Base-by-base conservation (phyloP, 2,797 vertebrate genomes). In the Lacerta viridis region DNA sequence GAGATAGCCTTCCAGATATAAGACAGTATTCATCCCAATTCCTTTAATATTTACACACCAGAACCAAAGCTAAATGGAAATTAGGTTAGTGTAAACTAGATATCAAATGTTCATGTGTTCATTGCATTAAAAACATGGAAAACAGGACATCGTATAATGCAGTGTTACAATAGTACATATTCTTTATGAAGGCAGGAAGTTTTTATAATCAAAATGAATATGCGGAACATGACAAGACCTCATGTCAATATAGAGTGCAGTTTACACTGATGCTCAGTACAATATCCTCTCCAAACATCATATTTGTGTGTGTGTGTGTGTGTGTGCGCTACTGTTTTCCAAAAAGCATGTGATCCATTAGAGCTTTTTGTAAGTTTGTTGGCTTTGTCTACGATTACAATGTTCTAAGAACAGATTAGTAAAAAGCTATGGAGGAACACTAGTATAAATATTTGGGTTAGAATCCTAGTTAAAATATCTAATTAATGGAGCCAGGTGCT, bases 271-370 rank as follows among this genome's bases (percentile, higher is more conserved):
- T 89, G 74, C 8, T 71, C 86, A 86, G 74, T 77, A 80, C 55
- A 33, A 2, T 18, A 33, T 83, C 41, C 33, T 64, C 50, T 93
- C 74, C 78, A 87, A 91, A 86, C 29, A 90, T 80, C 93, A 87
- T 94, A 85, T 93, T 55, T 85, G 50, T 90, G 17, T 90, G 5
- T 0, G 0, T 33, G 33, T 33, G 33, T 33, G n/a, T n/a, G n/a
- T 84, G 7, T 89, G n/a, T n/a, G n/a, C n/a, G 8, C 4, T 85
- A 43, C 61, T 90, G 77, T 87, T 87, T 27, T 11, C 76, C 84
- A 10, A 33, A 72, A 68, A 87, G 50, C 36, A 20, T 88, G 80
- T 64, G 78, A 71, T n/a, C 83, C 86, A 27, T 46, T 29, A 81
- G 27, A 36, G 43, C 46, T 75, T 18, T 59, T 88, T 78, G 4